Base-by-base conservation (phyloP, 1,140 invertebrate species). In the Leptinotarsa lineolata region DNA sequence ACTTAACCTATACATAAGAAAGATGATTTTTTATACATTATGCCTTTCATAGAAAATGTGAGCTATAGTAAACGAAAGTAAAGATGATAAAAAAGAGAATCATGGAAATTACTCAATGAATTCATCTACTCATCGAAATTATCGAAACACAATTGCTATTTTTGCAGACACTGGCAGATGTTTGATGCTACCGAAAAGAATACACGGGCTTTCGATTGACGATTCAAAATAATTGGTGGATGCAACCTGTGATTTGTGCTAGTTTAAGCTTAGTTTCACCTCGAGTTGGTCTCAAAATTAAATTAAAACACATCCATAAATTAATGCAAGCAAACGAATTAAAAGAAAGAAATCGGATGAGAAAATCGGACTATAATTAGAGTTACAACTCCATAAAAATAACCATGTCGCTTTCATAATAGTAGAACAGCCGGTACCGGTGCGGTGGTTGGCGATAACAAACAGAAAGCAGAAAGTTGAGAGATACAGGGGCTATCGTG, bases 401-500 rank as follows among this genome's bases (percentile, higher is more conserved):
- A 59, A 74, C 64, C 68, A 60, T 61, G 67, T 71, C 60, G 69
- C 68, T 61, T 58, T 72, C 61, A 60, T 68, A 39, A 66, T 22
- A 46, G 63, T 75, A 66, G 70, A 58, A 72, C 64, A 65, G 48
- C 48, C 48, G 48, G 48, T 54, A 18, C 48, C 48, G 48, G 48
- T 54, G 30, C 8, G 30, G 30, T 39, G 30, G 30, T 39, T 39
- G 30, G 30, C 30, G 48, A 18, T 54, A 15, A 18, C 48, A 54
- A 15, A 54, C n/a, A 54, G 48, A 54, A 54, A 54, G 30, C 48
- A 54, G 48, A 54, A 54, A 54, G 48, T 18, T 54, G 16, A 54
- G 15, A 54, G 16, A 54, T 54, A 54, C 48, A 18, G n/a, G 48
- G 48, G 48, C 15, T 54, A 54, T 54, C 12, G 4, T 54, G n/a